Evolutionary conservation across 1,140 invertebrate genomes (phyloP).

Genomic region (Parasteatoda tepidariorum): DNA sequence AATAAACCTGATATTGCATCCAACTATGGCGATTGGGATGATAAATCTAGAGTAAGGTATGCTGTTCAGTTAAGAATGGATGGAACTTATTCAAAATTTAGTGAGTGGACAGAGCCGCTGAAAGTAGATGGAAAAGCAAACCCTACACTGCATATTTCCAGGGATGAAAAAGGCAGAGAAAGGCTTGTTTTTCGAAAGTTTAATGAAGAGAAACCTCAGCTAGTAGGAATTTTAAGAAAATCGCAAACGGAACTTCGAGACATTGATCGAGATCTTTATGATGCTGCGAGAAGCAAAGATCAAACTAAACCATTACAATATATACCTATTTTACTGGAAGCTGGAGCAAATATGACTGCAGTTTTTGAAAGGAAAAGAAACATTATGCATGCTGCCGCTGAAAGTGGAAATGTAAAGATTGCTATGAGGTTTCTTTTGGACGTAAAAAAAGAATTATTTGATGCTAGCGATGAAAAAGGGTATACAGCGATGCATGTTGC

Average conservation of each 20-base stretch:
- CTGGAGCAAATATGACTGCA: not conserved
- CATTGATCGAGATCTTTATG: slow-evolving; percentile 17
- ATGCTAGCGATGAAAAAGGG: not conserved
- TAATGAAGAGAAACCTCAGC: not conserved
- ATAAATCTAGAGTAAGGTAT: not conserved
- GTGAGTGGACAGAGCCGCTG: not conserved
- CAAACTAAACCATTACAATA: not conserved
- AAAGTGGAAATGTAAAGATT: not conserved
- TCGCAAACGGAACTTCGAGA: not conserved
- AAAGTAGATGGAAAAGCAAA: not conserved
- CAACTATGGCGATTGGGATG: not conserved
- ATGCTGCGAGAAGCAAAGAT: not conserved
- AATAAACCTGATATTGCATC: not conserved
- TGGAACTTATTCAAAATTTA: not conserved
- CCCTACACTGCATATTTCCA: not conserved
- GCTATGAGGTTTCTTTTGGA: no score
- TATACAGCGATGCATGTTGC: not conserved
- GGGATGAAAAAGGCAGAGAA: not conserved
- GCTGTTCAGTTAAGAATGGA: not conserved
- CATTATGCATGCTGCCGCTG: slow-evolving; percentile 3
- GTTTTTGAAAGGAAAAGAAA: not conserved
- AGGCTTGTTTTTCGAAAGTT: not conserved
- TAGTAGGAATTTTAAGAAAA: not conserved
- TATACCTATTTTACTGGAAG: not conserved
- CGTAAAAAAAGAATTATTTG: not conserved